A percentile compares a stretch with the other conserved stretches of the same genome.
Conservation (phyloP, 2,888 invertebrate species). For the Drosophila mimica region DNA sequence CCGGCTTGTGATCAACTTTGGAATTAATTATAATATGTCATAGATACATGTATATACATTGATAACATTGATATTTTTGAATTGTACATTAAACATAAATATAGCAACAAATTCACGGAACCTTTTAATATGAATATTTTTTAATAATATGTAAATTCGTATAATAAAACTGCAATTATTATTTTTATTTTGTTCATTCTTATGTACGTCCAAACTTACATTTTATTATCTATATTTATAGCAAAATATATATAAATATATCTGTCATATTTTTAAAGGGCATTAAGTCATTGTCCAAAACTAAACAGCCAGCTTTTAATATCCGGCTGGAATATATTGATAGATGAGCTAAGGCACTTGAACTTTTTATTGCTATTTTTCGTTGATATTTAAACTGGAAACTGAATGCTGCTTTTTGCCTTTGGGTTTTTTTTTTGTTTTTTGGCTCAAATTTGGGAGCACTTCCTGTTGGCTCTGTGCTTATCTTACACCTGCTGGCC, state of each 20-base stretch:
- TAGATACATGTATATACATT: not conserved
- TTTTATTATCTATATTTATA: not conserved
- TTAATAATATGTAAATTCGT: not conserved
- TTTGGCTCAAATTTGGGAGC: not conserved
- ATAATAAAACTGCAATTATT: not conserved
- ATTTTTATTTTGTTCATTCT: not conserved
- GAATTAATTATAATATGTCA: not conserved
- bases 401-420: conserved; percentile 41
- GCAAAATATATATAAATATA: not conserved
- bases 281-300: not conserved
- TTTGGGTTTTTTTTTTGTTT: conserved; percentile 41
- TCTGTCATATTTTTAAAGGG: not conserved
- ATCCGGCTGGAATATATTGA: conserved; percentile 55
- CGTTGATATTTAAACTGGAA: conserved; percentile 58
- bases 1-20: conserved; percentile 9
- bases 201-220: too few relatives aligned
- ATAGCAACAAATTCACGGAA: not conserved
- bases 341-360: conserved; percentile 58
- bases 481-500: conserved; percentile 17
- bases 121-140: not conserved
- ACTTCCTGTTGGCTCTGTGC: conserved; percentile 2
- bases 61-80: not conserved
- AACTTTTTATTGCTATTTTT: conserved; percentile 29
- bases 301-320: not conserved
- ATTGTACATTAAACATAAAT: not conserved